Conservation (phyloP, 2,888 invertebrate species). For the Oxytorus armatus region DNA sequence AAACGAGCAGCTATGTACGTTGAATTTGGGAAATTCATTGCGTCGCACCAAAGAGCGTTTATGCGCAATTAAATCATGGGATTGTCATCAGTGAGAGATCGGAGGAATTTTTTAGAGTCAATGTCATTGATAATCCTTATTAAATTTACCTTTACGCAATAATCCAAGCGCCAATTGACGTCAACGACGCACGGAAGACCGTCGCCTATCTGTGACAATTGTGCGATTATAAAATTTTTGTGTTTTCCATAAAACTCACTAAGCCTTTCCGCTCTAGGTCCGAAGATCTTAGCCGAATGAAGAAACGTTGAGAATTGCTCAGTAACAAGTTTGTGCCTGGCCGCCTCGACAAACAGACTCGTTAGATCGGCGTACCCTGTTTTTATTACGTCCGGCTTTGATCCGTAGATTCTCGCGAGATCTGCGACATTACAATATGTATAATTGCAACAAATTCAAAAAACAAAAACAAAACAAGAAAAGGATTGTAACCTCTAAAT, state of each 20-base stretch:
- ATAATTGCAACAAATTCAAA: slow-evolving; percentile 51
- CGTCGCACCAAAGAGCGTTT: no score
- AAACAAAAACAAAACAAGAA: slow-evolving; percentile 23
- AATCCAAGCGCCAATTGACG: slow-evolving; percentile 82
- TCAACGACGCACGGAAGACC: slow-evolving; percentile 81
- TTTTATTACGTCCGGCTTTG: slow-evolving; percentile 77
- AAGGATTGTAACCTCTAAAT: slow-evolving; percentile 60
- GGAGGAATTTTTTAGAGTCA: no score
- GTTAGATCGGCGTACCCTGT: slow-evolving; percentile 76
- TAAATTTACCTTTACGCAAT: slow-evolving; percentile 80
- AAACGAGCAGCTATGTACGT: no score
- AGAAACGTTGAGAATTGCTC: slow-evolving; percentile 75
- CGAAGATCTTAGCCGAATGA: slow-evolving; percentile 70
- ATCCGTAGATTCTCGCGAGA: slow-evolving; percentile 73
- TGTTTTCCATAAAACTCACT: slow-evolving; percentile 75
- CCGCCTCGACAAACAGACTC: slow-evolving; percentile 79
- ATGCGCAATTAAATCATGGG: no score
- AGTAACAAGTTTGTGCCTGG: slow-evolving; percentile 76
- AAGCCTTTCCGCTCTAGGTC: slow-evolving; percentile 75
- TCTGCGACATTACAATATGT: no score
- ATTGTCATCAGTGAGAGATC: no score
- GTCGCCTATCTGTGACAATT: slow-evolving; percentile 78
- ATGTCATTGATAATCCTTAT: not conserved
- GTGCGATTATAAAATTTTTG: slow-evolving; percentile 74
- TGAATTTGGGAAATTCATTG: no score